phyloP scores from a whole-genome alignment of 2,797 vertebrate species.

The Cirrhinus molitorella region DNA sequence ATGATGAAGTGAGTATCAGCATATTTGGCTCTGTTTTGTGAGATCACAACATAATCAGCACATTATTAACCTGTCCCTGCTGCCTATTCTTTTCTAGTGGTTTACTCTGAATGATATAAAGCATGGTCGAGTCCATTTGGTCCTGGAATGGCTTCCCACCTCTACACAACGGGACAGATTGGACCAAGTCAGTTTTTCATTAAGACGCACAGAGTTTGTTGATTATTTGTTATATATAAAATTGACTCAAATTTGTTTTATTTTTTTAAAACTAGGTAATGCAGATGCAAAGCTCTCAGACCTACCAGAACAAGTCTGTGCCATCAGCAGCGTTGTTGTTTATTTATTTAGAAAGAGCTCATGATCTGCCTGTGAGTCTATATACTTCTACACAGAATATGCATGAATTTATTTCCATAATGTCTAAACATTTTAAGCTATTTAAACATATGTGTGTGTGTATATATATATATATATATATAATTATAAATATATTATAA shows the following conservation, averaged over 20 bases:
- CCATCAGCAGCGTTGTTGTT: constrained; percentile 86
- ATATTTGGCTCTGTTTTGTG: background rate
- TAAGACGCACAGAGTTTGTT: background rate
- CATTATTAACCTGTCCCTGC: background rate
- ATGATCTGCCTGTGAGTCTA: constrained; percentile 84
- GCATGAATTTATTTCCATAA: background rate
- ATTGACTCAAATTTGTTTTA: background rate
- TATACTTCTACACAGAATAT: background rate
- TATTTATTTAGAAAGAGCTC: constrained; percentile 85
- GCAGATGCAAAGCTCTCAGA: constrained; percentile 82
- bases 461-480: background rate
- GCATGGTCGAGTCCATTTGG: constrained; percentile 81
- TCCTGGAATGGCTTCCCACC: constrained; percentile 78
- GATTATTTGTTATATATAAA: background rate
- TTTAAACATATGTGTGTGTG: background rate
- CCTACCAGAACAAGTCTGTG: constrained; percentile 80
- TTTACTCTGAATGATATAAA: constrained; percentile 81
- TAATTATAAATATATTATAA: background rate
- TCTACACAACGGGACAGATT: constrained; percentile 71
- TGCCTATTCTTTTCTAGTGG: constrained; percentile 75
- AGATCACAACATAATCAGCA: background rate
- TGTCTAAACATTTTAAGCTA: background rate
- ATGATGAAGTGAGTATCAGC: constrained; percentile 82
- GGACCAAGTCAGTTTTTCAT: constrained; percentile 79
- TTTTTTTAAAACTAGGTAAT: constrained; percentile 82